Evolutionary conservation across 2,797 vertebrate species (phyloP).

Genomic region (Lates japonicus): DNA sequence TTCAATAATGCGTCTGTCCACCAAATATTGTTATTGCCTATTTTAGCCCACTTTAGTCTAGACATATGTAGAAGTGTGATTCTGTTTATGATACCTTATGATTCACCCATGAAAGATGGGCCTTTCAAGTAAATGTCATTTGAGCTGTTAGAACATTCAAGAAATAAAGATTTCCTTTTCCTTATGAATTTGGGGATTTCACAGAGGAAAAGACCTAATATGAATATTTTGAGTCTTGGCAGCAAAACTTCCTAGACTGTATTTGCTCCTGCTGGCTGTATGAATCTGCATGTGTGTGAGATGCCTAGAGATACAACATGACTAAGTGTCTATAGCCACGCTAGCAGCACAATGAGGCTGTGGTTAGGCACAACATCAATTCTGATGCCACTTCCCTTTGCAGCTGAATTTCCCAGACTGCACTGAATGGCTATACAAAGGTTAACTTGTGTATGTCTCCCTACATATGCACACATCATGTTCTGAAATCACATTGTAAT

Average conservation of each 20-base stretch:
- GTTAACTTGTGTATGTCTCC: not conserved
- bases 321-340: not conserved
- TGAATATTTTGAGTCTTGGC: not conserved
- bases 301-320: not conserved
- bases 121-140: not conserved
- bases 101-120: not conserved
- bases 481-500: slow-evolving; percentile 1
- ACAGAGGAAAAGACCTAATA: not conserved
- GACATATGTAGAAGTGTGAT: not conserved
- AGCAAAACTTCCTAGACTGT: not conserved
- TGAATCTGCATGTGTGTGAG: not conserved
- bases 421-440: not conserved
- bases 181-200: not conserved
- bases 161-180: not conserved
- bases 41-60: not conserved
- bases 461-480: not conserved
- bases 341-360: not conserved
- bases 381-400: not conserved
- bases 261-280: not conserved
- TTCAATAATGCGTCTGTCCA: not conserved
- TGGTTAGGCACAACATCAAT: not conserved
- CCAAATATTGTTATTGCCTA: not conserved
- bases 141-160: not conserved
- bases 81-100: not conserved
- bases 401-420: not conserved